Base-by-base conservation (phyloP, 2,797 vertebrate species). In the Microhierax caerulescens region DNA sequence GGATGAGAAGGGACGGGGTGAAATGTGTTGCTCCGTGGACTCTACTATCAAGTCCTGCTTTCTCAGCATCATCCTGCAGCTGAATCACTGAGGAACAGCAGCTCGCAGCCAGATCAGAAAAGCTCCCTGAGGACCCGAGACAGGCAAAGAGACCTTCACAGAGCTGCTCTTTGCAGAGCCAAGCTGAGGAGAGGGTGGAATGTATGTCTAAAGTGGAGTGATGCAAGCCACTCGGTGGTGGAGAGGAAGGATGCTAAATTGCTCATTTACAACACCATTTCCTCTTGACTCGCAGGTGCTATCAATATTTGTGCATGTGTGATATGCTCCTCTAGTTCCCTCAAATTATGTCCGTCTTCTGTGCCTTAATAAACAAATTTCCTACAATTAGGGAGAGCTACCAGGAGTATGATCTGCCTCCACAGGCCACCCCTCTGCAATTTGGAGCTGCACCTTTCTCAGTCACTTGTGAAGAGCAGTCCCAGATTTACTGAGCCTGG, bases 221-320 rank as follows among this genome's bases (percentile, higher is more conserved):
- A 82, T 68, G 19, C 17, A 17, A 90, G 74, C 74, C 32, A 81
- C 72, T 91, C 81, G 68, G 22, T 13, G 1, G 27, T 78, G 54
- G 83, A 95, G 83, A 90, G 41, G 47, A 85, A 88, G 51, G 56
- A 81, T 94, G 43, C 7, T 95, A 79, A 94, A 86, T 70, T n/a
- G 64, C 28, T 92, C 94, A 80, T 88, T 92, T 94, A 93, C 80
- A 82, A 41, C 14, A 67, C 28, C 10, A 48, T 87, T 95, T 93
- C 77, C 83, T 92, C 93, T 92, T 89, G 86, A 85, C 56, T 94
- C 3, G 4, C 86, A 96, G 67, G 93, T 78, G 69, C 39, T 90
- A 48, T 93, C 83, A 93, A 88, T 96, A 90, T 93, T 90, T 95
- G 60, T 90, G 56, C 45, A 74, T 67, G 54, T 68, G 56, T 54